Conservation (phyloP, 2,888 invertebrate genomes). For the Caenorhabditis sp. region DNA sequence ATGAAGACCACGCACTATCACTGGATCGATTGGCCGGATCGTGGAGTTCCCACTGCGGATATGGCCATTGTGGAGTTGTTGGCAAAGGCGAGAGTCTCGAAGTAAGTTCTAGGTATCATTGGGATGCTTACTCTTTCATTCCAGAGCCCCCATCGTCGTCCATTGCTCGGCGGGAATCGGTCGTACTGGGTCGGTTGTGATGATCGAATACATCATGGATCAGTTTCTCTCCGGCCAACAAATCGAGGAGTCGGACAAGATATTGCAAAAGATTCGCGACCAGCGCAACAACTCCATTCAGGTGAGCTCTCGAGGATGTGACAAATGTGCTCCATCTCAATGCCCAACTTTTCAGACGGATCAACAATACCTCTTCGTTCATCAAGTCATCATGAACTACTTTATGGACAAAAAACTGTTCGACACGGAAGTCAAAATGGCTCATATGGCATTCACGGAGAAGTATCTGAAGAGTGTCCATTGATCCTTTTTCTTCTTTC, state of each 20-base stretch:
- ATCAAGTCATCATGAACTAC: slow-evolving; percentile 31
- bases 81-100: slow-evolving; percentile 21
- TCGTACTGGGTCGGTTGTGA: slow-evolving; percentile 38
- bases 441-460: slow-evolving; percentile 10
- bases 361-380: slow-evolving; percentile 31
- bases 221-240: slow-evolving; percentile 6
- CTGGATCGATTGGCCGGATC: slow-evolving; percentile 44
- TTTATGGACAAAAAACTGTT: slow-evolving; percentile 20
- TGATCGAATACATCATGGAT: slow-evolving; percentile 46
- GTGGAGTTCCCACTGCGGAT: slow-evolving; percentile 35
- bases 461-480: slow-evolving; percentile 20
- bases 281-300: slow-evolving; percentile 33
- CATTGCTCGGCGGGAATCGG: slow-evolving; percentile 46
- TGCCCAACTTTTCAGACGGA: slow-evolving; percentile 13
- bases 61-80: slow-evolving; percentile 20
- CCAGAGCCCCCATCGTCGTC: slow-evolving; percentile 30
- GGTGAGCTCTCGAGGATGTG: no score
- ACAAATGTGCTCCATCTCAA: background rate
- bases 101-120: background rate
- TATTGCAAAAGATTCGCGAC: slow-evolving; percentile 30
- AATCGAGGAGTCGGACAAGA: slow-evolving; percentile 25
- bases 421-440: slow-evolving; percentile 3
- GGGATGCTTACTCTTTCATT: background rate
- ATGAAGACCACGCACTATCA: slow-evolving; percentile 29
- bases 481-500: background rate